Evolutionary conservation across 2,797 vertebrate species (phyloP), one percentile per base, ranked within the genome.

Genomic region (Periparus ater): DNA sequence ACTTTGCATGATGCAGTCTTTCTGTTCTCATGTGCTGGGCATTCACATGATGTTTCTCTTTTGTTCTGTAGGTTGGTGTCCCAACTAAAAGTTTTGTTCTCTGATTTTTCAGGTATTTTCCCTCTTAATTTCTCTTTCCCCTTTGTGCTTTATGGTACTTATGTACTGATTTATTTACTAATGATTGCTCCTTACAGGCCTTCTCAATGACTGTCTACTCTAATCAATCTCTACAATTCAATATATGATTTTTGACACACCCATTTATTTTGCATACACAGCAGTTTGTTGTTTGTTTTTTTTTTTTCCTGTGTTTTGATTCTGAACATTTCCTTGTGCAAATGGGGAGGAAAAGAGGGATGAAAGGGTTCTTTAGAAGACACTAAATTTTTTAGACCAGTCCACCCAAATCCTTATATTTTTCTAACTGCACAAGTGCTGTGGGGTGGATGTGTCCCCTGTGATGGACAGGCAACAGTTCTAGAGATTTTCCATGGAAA

Each of bases 241-340:
- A 1, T 21, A 6, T 10, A 6, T 34, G 3, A 47, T 57, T 74
- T 89, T 84, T 94, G 17, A 54, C 21, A 57, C 11, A 57, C 1
- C 1, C n/a, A 7, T 45, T 16, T 67, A 17, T 9, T 63, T 80
- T 81, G 13, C 18, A 29, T 19, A 18, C 5, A 62, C 4, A 38
- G 13, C 2, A 4, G 10, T 45, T 22, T 27, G 11, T 13, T 10
- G 0, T 1, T 40, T 13, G 38, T 13, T 40, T 40, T 29, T 50
- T 40, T 29, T 50, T 21, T 57, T 42, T 2, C 11, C 8, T 36
- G 2, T 66, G 9, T 20, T 88, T 86, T 88, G 6, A 30, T 42
- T 71, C 29, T 30, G 10, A 47, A 7, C 5, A 22, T 48, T 68
- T 88, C 3, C 16, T 83, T 77, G 29, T 22, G 38, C 12, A 80